A percentile compares a stretch with the other conserved stretches of the same genome.
These are phyloP conservation scores for Gasterosteus aculeatus DNA, from an alignment of 2,113 vertebrate species.

Conservation along the genomic window DNA sequence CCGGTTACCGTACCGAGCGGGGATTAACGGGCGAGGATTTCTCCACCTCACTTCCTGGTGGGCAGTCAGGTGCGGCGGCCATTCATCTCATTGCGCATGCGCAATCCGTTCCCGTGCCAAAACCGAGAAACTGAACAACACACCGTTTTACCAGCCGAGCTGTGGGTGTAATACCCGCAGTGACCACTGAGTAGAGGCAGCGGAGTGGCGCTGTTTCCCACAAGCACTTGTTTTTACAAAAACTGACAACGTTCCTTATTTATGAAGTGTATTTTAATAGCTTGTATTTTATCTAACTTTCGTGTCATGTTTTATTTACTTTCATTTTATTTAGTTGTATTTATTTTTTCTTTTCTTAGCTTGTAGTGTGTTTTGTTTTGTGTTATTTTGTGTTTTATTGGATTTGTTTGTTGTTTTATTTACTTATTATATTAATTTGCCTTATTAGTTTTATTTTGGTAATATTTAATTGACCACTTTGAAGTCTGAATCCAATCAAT, in stretches of 20 bases:
- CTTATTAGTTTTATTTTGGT: neutral
- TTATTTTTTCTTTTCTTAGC: neutral
- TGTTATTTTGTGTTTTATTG: neutral
- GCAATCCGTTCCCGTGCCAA: conserved; percentile 25
- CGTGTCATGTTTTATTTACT: neutral
- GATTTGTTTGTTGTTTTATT: neutral
- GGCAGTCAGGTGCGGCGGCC: conserved; percentile 80
- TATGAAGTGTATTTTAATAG: neutral
- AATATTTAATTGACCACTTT: neutral
- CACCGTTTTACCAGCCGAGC: neutral
- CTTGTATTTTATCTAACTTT: neutral
- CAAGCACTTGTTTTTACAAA: too few species aligned
- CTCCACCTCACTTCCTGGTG: conserved; percentile 82
- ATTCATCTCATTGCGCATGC: conserved; percentile 79
- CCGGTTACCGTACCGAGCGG: conserved; percentile 59
- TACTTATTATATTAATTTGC: neutral
- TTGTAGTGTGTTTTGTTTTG: neutral
- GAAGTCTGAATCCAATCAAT: neutral
- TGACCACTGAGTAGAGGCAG: conserved; percentile 21
- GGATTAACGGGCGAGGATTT: conserved; percentile 77
- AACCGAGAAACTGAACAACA: conserved; percentile 28
- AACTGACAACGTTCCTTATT: neutral
- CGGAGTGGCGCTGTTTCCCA: conserved; percentile 46
- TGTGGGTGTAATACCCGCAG: conserved; percentile 17
- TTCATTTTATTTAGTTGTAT: neutral